Evolutionary conservation across 2,797 vertebrate species (phyloP).

Genomic region (Paramormyrops hopkinsi): DNA sequence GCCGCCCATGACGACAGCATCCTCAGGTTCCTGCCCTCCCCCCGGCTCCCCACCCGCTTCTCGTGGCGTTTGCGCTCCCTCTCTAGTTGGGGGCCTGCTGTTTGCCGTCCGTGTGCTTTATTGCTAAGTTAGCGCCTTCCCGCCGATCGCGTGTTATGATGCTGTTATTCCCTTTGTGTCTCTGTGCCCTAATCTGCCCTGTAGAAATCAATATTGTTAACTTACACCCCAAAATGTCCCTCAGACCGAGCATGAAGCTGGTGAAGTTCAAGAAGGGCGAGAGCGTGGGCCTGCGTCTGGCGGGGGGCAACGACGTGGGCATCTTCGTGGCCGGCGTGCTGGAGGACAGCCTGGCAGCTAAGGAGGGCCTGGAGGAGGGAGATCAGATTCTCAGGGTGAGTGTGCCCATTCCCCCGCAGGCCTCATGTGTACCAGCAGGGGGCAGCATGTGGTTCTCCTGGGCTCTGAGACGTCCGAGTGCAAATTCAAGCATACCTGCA

Average conservation of each 20-base stretch:
- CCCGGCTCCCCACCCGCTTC: neutral
- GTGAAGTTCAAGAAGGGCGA: constrained; percentile 99
- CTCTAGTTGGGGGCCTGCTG: neutral
- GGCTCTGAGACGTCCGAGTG: neutral
- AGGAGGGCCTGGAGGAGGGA: constrained; percentile 96
- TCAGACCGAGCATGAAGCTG: constrained; percentile 95
- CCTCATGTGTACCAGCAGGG: neutral
- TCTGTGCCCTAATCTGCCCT: neutral
- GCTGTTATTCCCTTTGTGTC: neutral
- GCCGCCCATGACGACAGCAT: constrained; percentile 90
- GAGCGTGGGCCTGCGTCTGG: constrained; percentile 91
- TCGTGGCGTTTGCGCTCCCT: neutral
- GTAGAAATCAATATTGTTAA: neutral
- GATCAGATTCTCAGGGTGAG: constrained; percentile 98
- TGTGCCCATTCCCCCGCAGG: neutral
- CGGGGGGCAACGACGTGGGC: constrained; percentile 95
- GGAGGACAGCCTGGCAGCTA: constrained; percentile 94
- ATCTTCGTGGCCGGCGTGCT: constrained; percentile 97
- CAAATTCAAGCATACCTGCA: neutral
- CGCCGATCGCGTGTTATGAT: neutral
- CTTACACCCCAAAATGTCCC: constrained; percentile 15
- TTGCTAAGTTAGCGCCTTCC: neutral
- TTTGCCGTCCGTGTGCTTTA: neutral
- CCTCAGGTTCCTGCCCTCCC: constrained; percentile 59
- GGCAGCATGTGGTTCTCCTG: neutral